Evolutionary conservation across 2,888 invertebrate species (phyloP), one percentile per base, ranked within the genome.

Genomic region (Cataglyphis livida): DNA sequence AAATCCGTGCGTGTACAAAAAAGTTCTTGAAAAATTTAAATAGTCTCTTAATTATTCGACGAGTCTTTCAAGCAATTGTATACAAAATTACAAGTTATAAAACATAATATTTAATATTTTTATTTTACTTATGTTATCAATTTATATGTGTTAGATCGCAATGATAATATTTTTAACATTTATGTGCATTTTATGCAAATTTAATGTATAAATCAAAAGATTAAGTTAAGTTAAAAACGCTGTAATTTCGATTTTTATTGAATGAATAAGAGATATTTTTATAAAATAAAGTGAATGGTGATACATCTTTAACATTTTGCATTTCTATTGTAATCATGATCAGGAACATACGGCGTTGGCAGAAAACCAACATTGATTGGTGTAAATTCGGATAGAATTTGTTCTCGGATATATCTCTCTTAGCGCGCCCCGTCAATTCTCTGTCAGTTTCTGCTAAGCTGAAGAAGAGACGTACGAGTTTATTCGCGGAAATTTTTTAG

Each of bases 331-430:
- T 44, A 44, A 32, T 71, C 44, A 48, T 73, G 78, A 73, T 71
- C 78, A 59, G 71, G 38, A 44, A 54, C 41, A 18, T 68, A 35
- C 71, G 44, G 74, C 73, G 74, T 79, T 79, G 78, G 78, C 78
- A 79, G 74, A 7, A 18, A 79, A 79, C 78, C 78, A 79, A 79
- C 73, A 79, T 79, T 59, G 78, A 59, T 79, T 59, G 74, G 54
- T 79, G 44, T 59, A 79, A 44, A 79, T 79, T 79, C 78, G 59
- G 59, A 44, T 68, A 78, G 70, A 79, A 79, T 79, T 79, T 79
- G 59, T 73, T 79, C 78, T 44, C 74, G 44, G 35, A 25, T 73
- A 59, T 59, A 71, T 79, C 73, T 61, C 59, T 73, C 57, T 57
- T 59, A 79, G 61, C 59, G 74, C 35, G 9, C 35, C 78, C 59